These are phyloP conservation scores for Himalopsyche tibetana DNA, from an alignment of 2,888 invertebrate species.

Conservation along the genomic window DNA sequence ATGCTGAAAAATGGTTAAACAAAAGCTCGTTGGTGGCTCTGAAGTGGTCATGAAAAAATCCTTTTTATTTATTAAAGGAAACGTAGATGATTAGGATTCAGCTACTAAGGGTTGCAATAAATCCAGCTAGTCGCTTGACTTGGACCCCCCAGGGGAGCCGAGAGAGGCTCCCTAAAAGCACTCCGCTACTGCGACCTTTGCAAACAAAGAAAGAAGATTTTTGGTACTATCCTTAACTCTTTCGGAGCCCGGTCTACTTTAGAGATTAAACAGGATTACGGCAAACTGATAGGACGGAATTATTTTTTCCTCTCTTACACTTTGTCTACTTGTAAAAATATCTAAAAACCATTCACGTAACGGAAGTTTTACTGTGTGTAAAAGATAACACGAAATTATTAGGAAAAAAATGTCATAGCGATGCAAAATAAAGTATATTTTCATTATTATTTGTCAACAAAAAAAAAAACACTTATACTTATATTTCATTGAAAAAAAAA, in stretches of 20 bases:
- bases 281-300: slow-evolving; percentile 8
- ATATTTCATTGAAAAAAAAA: too few species aligned
- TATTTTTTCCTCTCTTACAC: not conserved
- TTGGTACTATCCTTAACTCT: slow-evolving; percentile 31
- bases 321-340: slow-evolving; percentile 1
- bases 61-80: slow-evolving; percentile 34
- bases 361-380: not conserved
- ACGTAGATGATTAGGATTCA: slow-evolving; percentile 34
- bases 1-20: too few species aligned
- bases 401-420: too few species aligned
- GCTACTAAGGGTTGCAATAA: slow-evolving; percentile 34
- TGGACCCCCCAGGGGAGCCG: slow-evolving; percentile 30
- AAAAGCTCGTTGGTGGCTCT: not conserved
- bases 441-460: too few species aligned
- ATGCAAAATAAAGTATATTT: too few species aligned
- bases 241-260: slow-evolving; percentile 9
- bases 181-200: slow-evolving; percentile 31
- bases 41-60: slow-evolving; percentile 25
- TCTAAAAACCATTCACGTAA: not conserved
- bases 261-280: slow-evolving; percentile 24
- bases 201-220: slow-evolving; percentile 34
- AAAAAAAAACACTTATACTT: too few species aligned
- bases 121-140: slow-evolving; percentile 34
- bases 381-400: not conserved
- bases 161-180: slow-evolving; percentile 34